A percentile compares a stretch with the other conserved stretches of the same genome.
Evolutionary conservation across 2,113 vertebrate species (phyloP).

Genomic region (Corydoras maculifer): DNA sequence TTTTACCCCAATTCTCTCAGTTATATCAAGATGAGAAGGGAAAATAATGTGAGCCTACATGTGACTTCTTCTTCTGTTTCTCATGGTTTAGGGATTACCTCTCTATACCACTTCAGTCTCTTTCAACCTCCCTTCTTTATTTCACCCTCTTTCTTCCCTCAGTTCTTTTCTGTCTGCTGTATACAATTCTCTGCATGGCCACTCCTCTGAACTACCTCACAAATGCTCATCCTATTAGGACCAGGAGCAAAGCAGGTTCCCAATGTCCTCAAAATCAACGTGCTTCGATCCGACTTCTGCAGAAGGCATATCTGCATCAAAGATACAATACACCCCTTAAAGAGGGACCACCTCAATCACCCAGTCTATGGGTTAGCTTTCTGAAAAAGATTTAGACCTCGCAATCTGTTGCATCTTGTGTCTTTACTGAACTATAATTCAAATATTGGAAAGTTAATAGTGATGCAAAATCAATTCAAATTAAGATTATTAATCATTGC

Average conservation of each 20-base stretch:
- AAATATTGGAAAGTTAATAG: no score
- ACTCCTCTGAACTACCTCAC: slow-evolving; percentile 8
- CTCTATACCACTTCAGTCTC: slow-evolving; percentile 22
- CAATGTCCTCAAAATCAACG: slow-evolving; percentile 39
- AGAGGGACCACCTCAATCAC: neutral
- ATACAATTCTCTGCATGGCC: slow-evolving; percentile 4
- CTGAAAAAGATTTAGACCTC: no score
- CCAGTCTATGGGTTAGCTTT: no score
- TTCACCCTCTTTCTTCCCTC: neutral
- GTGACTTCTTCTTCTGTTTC: neutral
- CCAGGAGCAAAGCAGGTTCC: slow-evolving; percentile 18
- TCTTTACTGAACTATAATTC: no score
- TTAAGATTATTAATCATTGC: no score
- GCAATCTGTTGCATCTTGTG: no score
- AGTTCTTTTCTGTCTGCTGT: slow-evolving; percentile 12
- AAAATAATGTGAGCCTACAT: neutral
- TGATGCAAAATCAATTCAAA: no score
- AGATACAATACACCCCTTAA: slow-evolving; percentile 4
- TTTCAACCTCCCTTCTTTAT: slow-evolving; percentile 7
- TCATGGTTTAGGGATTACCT: slow-evolving; percentile 26
- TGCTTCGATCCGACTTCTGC: slow-evolving; percentile 13
- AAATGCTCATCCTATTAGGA: slow-evolving; percentile 37
- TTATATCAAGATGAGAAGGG: neutral
- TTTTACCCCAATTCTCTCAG: no score
- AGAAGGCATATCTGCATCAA: neutral